Base-by-base conservation (phyloP, 1,140 invertebrate genomes). In the Panagrolaimus sp. region DNA sequence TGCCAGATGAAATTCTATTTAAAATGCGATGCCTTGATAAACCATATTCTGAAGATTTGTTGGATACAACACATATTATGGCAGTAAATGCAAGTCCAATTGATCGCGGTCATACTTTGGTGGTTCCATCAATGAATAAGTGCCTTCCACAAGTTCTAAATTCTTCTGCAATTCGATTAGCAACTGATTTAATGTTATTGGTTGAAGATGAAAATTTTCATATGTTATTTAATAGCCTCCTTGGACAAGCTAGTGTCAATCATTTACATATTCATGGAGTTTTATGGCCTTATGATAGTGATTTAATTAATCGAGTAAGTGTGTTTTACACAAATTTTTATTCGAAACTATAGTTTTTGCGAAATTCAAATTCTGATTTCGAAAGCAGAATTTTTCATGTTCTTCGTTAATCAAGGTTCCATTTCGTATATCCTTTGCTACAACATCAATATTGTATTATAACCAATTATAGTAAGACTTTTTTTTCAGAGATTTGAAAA, bases 221-320 rank as follows among this genome's bases (percentile, higher is more conserved):
- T 55, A 62, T 82, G 32, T 70, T 82, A 14, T 82, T 78, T 70
- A 82, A 82, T 66, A 71, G 71, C 38, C 66, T 82, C 7, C 65
- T 82, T 10, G 80, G 78, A n/a, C 82, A 82, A 46, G 80, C 80
- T 1, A 80, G 77, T 9, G 82, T 82, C 7, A 82, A 82, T 71
- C 80, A 82, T 62, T 64, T 83, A n/a, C 80, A 82, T 71, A 47
- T 83, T 24, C 80, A 82, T 46, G 67, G 72, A 17, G 43, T 83
- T n/a, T 81, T 76, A 47, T 82, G 80, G 80, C 82, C 80, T 7
- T 82, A 82, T 58, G 79, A 81, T 24, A 68, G 64, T 14, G 77
- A 83, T 72, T 67, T 82, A 45, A 76, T 83, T 69, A 68, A 73
- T 73, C 43, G 70, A 67, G 70, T 80, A 65, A 65, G 73, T 71